Percentiles rank a stretch among this genome's conserved stretches.
These are phyloP conservation scores for Nomia melanderi DNA, from an alignment of 1,140 invertebrate species.

Conservation along the genomic window DNA sequence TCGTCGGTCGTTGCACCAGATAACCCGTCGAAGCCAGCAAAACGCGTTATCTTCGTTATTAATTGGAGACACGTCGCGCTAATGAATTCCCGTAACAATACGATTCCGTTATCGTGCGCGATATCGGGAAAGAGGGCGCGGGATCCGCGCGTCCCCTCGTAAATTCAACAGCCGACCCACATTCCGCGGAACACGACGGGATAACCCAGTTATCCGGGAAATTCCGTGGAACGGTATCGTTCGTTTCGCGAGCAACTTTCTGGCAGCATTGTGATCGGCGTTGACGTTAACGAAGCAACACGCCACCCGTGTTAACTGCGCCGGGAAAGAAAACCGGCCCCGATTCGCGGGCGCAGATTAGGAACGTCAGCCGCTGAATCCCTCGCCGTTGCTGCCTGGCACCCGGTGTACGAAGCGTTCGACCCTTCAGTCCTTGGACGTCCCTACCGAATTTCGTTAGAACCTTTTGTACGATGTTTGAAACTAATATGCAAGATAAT, in stretches of 20 bases:
- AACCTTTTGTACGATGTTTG: too few species aligned
- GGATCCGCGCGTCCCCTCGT: slow-evolving; percentile 27
- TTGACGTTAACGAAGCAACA: slow-evolving; percentile 1
- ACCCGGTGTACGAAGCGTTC: background rate
- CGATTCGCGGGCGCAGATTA: background rate
- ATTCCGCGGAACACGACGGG: slow-evolving; percentile 19
- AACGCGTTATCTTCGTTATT: slow-evolving; percentile 1
- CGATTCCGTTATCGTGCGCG: background rate
- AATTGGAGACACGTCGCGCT: slow-evolving; percentile 15
- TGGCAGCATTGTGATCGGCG: slow-evolving; percentile 4
- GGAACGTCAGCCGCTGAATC: background rate
- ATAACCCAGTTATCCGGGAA: slow-evolving; percentile 43
- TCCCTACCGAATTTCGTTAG: too few species aligned
- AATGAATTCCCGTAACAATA: slow-evolving; percentile 6
- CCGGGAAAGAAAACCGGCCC: background rate
- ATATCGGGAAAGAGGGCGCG: background rate
- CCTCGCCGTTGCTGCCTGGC: background rate
- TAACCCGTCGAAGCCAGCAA: background rate
- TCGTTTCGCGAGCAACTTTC: slow-evolving; percentile 25
- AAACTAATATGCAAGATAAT: too few species aligned
- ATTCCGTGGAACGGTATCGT: slow-evolving; percentile 30
- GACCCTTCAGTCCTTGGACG: too few species aligned
- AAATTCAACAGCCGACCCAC: slow-evolving; percentile 44
- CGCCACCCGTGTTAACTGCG: background rate
- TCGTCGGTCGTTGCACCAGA: too few species aligned